A percentile compares a stretch with the other conserved stretches of the same genome.
Conservation (phyloP, 2,113 vertebrate genomes). For the Poicephalus gulielmi region DNA sequence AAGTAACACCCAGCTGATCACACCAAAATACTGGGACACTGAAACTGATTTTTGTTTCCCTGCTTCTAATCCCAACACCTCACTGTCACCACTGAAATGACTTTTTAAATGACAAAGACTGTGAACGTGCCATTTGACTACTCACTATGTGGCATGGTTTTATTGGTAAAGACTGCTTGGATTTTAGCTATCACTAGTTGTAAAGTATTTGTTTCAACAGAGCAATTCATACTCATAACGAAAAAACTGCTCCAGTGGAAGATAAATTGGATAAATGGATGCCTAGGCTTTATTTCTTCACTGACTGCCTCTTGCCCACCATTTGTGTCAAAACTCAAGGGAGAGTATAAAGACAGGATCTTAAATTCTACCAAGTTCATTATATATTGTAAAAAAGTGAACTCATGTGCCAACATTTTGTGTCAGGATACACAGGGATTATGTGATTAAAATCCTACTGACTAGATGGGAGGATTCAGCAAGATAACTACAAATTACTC, state of each 20-base stretch:
- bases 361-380: background rate
- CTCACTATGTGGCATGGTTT: background rate
- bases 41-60: background rate
- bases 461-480: conserved; percentile 20
- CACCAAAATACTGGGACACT: background rate
- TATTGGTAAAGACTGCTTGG: background rate
- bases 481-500: conserved; percentile 45
- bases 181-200: background rate
- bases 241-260: background rate
- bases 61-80: background rate
- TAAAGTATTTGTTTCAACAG: background rate
- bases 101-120: background rate
- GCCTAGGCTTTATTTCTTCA: background rate
- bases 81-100: background rate
- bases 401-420: background rate
- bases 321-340: background rate
- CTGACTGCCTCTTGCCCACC: background rate
- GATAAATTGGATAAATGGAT: background rate
- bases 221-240: background rate
- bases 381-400: background rate
- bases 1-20: background rate
- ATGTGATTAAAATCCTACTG: conserved; percentile 16
- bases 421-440: conserved; percentile 36
- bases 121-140: background rate
- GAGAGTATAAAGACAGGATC: background rate